phyloP scores from a whole-genome alignment of 2,797 vertebrate genomes.

The Calcarius lapponicus region DNA sequence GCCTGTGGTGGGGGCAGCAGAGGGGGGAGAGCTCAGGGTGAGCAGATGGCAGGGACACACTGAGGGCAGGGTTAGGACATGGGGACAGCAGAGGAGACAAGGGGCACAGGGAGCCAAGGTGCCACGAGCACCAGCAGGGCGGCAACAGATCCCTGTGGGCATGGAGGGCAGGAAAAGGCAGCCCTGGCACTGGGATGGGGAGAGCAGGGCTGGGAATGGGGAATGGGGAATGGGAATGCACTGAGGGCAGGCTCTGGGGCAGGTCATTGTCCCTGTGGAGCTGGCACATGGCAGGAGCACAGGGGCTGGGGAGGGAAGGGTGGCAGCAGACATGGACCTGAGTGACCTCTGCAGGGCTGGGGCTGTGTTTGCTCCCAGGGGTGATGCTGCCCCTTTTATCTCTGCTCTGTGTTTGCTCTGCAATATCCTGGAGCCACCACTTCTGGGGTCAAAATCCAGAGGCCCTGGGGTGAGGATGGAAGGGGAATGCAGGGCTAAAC shows the following conservation, averaged over 20 bases:
- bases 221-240: no score
- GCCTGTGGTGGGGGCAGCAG: not conserved
- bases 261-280: not conserved
- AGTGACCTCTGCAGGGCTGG: not conserved
- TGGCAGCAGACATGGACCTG: not conserved
- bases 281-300: not conserved
- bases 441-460: conserved; percentile 38
- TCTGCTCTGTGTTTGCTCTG: not conserved
- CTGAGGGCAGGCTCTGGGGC: not conserved
- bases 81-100: not conserved
- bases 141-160: not conserved
- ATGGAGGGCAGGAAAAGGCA: not conserved
- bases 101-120: not conserved
- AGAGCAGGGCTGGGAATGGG: not conserved
- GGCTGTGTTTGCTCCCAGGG: not conserved
- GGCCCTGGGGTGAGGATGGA: not conserved
- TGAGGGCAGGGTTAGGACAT: not conserved
- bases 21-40: not conserved
- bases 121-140: not conserved
- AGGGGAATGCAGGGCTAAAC: not conserved
- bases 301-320: not conserved
- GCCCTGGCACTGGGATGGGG: not conserved
- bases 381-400: not conserved
- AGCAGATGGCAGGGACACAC: not conserved
- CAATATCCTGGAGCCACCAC: not conserved